Conservation (phyloP, 2,888 invertebrate genomes). For the Nemoura dubitans region DNA sequence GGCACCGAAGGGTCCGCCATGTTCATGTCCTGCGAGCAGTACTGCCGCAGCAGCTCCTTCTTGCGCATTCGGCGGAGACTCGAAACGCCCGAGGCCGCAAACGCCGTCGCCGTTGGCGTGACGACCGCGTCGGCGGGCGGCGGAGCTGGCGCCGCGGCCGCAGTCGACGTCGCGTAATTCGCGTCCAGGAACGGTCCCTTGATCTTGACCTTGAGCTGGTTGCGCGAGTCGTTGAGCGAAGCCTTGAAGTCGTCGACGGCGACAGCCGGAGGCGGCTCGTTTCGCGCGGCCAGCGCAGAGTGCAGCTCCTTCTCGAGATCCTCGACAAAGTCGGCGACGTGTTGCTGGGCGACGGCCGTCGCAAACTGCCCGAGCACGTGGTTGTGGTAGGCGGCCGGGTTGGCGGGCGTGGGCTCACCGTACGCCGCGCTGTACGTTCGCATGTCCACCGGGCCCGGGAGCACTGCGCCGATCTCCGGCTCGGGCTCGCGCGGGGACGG, state of each 20-base stretch:
- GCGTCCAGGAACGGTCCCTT: slow-evolving; percentile 86
- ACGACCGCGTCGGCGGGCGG: slow-evolving; percentile 58
- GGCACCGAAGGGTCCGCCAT: slow-evolving; percentile 76
- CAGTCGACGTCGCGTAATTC: slow-evolving; percentile 69
- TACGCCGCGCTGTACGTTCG: slow-evolving; percentile 77
- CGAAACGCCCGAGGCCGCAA: slow-evolving; percentile 70
- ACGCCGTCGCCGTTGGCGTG: slow-evolving; percentile 49
- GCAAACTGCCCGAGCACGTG: slow-evolving; percentile 63
- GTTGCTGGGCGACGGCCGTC: slow-evolving; percentile 47
- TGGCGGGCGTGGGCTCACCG: slow-evolving; percentile 67
- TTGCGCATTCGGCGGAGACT: slow-evolving; percentile 88
- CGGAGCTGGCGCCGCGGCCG: slow-evolving; percentile 66
- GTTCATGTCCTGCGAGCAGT: slow-evolving; percentile 87
- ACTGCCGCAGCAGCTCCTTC: slow-evolving; percentile 85
- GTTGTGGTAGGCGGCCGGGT: slow-evolving; percentile 68
- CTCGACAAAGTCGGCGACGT: slow-evolving; percentile 60
- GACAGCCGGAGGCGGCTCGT: slow-evolving; percentile 55
- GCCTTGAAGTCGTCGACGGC: slow-evolving; percentile 68
- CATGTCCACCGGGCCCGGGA: slow-evolving; percentile 91
- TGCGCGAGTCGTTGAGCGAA: slow-evolving; percentile 80
- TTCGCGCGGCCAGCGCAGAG: slow-evolving; percentile 69
- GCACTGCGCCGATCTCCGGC: slow-evolving; percentile 60
- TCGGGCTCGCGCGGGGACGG: slow-evolving; percentile 51
- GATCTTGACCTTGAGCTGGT: slow-evolving; percentile 86
- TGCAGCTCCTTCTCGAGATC: slow-evolving; percentile 81